These are phyloP conservation scores for Eptatretus atami DNA, from an alignment of 2,797 vertebrate genomes.

Conservation along the genomic window DNA sequence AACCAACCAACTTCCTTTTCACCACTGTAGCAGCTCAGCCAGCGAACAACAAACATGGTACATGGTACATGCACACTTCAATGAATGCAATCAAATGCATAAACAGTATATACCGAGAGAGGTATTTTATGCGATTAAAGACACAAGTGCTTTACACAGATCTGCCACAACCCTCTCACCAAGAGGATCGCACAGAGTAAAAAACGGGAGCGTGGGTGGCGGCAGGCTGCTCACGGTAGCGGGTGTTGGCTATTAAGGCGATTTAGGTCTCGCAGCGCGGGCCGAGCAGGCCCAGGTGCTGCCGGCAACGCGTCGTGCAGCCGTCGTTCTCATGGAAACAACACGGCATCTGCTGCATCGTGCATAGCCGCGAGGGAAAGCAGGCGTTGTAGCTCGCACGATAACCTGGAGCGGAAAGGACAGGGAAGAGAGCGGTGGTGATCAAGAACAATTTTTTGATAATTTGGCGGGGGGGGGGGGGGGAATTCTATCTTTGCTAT, in stretches of 20 bases:
- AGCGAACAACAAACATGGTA: no score
- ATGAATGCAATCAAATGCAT: no score
- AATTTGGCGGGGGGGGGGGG: no score
- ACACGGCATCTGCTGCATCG: conserved; percentile 45
- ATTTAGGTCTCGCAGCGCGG: conserved; percentile 51
- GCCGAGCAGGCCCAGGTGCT: conserved; percentile 30
- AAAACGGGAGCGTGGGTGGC: background rate
- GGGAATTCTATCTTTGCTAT: no score
- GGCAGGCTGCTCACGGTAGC: conserved; percentile 40
- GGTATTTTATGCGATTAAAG: no score
- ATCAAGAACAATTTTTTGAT: background rate
- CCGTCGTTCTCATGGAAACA: conserved; percentile 70
- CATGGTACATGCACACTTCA: no score
- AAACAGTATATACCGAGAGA: no score
- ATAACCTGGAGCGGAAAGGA: conserved; percentile 34
- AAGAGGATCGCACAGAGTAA: no score
- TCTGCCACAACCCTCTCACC: no score
- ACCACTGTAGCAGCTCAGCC: no score
- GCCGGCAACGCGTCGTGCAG: conserved; percentile 45
- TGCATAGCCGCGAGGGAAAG: conserved; percentile 61
- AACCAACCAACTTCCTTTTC: no score
- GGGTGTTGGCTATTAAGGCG: conserved; percentile 50
- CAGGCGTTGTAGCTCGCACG: conserved; percentile 80
- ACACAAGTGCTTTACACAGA: no score
- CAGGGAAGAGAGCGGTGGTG: background rate